Conservation (phyloP, 2,797 vertebrate species). For the Otolemur crassicaudatus region DNA sequence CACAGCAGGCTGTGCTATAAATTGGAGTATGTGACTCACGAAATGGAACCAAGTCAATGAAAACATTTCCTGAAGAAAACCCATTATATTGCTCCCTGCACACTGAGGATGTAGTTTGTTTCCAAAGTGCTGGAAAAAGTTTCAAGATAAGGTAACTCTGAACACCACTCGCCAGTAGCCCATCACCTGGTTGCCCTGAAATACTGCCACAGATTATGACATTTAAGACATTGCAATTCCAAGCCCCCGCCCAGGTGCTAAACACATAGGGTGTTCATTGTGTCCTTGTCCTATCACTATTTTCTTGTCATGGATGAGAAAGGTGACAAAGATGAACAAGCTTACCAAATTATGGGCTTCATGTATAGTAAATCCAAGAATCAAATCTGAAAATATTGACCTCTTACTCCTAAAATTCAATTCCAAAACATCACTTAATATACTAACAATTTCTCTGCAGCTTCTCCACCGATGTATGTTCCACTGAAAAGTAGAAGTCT, state of each 20-base stretch:
- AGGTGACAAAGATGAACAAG: background rate
- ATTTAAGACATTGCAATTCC: background rate
- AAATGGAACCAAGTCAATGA: constrained; percentile 45
- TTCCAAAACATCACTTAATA: constrained; percentile 24
- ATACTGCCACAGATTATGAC: background rate
- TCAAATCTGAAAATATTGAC: background rate
- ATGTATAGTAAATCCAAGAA: background rate
- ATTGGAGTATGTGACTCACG: constrained; percentile 51
- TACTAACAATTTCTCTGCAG: background rate
- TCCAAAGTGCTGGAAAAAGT: constrained; percentile 15
- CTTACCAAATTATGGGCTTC: background rate
- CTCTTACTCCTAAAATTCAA: constrained; percentile 10
- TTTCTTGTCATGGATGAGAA: constrained; percentile 6
- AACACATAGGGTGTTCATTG: background rate
- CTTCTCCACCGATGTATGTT: background rate
- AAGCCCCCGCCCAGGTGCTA: background rate
- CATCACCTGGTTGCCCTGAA: background rate
- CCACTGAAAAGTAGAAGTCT: background rate
- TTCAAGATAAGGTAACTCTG: constrained; percentile 10
- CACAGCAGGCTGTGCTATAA: background rate
- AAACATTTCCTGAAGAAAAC: constrained; percentile 44
- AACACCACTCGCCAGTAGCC: background rate
- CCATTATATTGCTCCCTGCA: background rate
- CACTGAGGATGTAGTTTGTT: background rate
- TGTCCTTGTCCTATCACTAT: background rate